Evolutionary conservation across 2,888 invertebrate species (phyloP), one percentile per base, ranked within the genome.

Genomic region (Drosophila borealis): DNA sequence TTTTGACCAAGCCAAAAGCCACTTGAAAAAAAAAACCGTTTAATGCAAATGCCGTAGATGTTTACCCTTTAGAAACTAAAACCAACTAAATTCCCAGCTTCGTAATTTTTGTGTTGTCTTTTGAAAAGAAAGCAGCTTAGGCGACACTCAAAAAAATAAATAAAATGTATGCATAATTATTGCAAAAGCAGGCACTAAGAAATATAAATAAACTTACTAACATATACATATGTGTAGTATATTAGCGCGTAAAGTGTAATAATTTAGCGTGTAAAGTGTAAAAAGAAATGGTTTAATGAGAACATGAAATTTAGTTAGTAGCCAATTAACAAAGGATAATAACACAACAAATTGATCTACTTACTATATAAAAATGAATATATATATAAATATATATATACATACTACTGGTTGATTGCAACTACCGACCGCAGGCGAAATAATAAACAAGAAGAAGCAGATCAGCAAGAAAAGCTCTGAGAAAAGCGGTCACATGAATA

Each of bases 291-390:
- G 78, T 89, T 79, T 64, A 74, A 64, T 68, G 81, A 78, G 75
- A 89, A 75, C 75, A 78, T 56, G 59, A 73, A 77, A 83, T 80
- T 89, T 90, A 90, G 91, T 82, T 90, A 90, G 90, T 90, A 91
- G 90, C 86, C 74, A 90, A 89, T 89, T 88, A 86, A 84, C 78
- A 74, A 74, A 70, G 53, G 63, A 75, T 64, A 69, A 69, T 49
- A 62, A 54, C 37, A 80, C 57, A 80, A 78, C 75, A 75, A 80
- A 83, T 74, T 80, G 81, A 75, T 71, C 70, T 71, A 82, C 78
- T 74, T 77, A 50, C 42, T 55, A 59, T 69, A 78, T 37, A 55
- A 37, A 51, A 44, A 59, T n/a, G n/a, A n/a, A 50, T 46, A 64
- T 48, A 56, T 45, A 51, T 56, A 69, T 37, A 41, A 39, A 67